Evolutionary conservation across 2,888 invertebrate genomes (phyloP).

Genomic region (Argyresthia albistria): DNA sequence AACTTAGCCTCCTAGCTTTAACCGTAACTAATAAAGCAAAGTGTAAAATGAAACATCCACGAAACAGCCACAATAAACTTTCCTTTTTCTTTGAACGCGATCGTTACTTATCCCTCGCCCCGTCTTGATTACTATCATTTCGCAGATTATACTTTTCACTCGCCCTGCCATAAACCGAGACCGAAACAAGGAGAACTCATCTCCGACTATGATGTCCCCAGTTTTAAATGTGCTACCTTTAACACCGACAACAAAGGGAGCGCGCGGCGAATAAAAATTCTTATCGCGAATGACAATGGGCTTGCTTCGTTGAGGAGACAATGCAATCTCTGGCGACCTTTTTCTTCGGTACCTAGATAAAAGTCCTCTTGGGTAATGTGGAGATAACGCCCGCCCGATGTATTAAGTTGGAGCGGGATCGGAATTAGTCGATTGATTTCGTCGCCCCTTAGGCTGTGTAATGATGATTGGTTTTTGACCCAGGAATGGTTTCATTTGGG

Average conservation of each 20-base stretch:
- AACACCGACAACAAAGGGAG: constrained; percentile 23
- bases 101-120: no score
- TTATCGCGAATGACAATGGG: constrained; percentile 27
- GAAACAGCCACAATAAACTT: no score
- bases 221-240: constrained; percentile 31
- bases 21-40: neutral
- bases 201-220: constrained; percentile 27
- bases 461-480: constrained; percentile 12
- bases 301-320: constrained; percentile 8
- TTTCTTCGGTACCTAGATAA: constrained; percentile 6
- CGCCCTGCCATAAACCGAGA: constrained; percentile 16
- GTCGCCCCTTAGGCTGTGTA: constrained; percentile 15
- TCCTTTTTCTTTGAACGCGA: no score
- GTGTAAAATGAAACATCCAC: no score
- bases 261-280: constrained; percentile 28
- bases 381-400: constrained; percentile 9
- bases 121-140: constrained; percentile 17
- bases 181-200: constrained; percentile 30
- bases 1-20: no score
- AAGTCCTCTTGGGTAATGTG: constrained; percentile 4
- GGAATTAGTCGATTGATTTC: constrained; percentile 20
- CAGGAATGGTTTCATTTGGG: neutral
- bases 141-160: constrained; percentile 35
- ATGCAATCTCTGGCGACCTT: constrained; percentile 14
- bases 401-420: constrained; percentile 3